Percentiles rank a stretch among this genome's conserved stretches.
phyloP scores from a whole-genome alignment of 64 coral and sea anemone species.

The Astreopora myriophthalma region DNA sequence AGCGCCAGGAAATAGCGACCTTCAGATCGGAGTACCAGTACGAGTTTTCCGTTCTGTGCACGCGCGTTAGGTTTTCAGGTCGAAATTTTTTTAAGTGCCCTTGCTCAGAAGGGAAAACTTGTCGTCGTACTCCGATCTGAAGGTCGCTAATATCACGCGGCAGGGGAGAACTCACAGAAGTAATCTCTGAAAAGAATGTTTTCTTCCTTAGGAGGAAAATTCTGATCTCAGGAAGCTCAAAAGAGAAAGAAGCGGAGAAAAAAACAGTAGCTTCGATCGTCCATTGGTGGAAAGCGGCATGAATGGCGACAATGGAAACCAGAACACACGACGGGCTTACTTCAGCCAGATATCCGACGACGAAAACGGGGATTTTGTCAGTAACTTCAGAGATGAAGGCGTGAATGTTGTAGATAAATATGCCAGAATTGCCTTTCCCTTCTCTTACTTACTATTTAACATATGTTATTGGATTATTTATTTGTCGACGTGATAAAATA shows the following conservation, averaged over 20 bases:
- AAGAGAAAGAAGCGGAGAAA: neutral
- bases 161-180: too few species aligned
- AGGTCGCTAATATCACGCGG: too few species aligned
- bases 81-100: too few species aligned
- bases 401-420: constrained; percentile 59
- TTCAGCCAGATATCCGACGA: neutral
- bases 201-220: constrained; percentile 11
- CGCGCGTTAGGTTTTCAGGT: too few species aligned
- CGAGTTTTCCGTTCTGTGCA: too few species aligned
- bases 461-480: constrained; percentile 66
- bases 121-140: too few species aligned
- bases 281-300: neutral
- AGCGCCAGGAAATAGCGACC: too few species aligned
- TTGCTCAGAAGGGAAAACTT: too few species aligned
- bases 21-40: too few species aligned
- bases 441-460: constrained; percentile 47
- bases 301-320: neutral
- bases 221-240: constrained; percentile 11
- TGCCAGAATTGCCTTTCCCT: constrained; percentile 28
- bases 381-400: constrained; percentile 52
- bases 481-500: constrained; percentile 21
- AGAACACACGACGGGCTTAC: neutral
- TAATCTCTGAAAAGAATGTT: neutral
- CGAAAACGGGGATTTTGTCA: constrained; percentile 16
- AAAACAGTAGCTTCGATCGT: neutral